Evolutionary conservation across 1,140 invertebrate species (phyloP).

Genomic region (Cardiocondyla obscurior): DNA sequence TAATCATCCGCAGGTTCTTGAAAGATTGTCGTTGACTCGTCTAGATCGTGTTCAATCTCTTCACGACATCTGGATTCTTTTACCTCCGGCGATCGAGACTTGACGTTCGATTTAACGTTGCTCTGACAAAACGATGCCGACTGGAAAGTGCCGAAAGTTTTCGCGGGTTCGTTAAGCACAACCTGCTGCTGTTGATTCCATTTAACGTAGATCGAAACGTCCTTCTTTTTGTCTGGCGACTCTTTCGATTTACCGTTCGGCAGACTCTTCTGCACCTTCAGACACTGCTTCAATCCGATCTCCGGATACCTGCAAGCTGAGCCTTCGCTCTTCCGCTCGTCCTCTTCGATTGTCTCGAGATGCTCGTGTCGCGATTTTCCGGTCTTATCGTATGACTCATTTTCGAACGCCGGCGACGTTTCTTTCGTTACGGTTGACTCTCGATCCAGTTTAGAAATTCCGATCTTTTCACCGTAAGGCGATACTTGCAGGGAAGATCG

Average conservation of each 20-base stretch:
- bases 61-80: slow-evolving; percentile 7
- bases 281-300: slow-evolving; percentile 65
- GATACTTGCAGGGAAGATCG: slow-evolving; percentile 66
- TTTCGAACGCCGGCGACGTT: neutral
- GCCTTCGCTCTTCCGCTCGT: slow-evolving; percentile 62
- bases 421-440: slow-evolving; percentile 50
- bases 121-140: neutral
- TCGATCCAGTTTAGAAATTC: slow-evolving; percentile 30
- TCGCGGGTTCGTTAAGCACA: slow-evolving; percentile 28
- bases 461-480: slow-evolving; percentile 70
- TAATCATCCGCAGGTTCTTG: slow-evolving; percentile 35
- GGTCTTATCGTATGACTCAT: slow-evolving; percentile 50
- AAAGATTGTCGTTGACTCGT: slow-evolving; percentile 37
- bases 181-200: slow-evolving; percentile 40
- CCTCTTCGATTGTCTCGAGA: slow-evolving; percentile 70
- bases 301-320: slow-evolving; percentile 59
- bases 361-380: slow-evolving; percentile 63
- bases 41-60: neutral
- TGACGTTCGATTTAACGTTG: neutral
- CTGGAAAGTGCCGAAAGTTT: slow-evolving; percentile 60
- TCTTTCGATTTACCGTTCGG: slow-evolving; percentile 61
- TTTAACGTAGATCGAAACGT: neutral
- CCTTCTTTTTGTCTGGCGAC: slow-evolving; percentile 8
- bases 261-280: slow-evolving; percentile 65
- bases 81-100: neutral